phyloP scores from a whole-genome alignment of 2,888 invertebrate genomes.

The Pseudococcus longispinus region DNA sequence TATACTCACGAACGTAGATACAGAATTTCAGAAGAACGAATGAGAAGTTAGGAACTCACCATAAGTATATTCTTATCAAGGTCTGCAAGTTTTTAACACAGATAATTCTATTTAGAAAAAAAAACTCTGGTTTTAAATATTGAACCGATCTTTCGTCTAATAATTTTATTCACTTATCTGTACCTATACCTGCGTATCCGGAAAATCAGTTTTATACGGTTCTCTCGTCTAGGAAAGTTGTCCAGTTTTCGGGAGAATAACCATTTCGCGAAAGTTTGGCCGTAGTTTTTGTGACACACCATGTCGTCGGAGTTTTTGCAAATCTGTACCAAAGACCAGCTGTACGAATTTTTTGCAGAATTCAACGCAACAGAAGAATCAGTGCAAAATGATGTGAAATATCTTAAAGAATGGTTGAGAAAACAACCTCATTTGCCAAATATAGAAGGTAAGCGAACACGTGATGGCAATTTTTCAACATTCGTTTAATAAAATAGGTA shows the following conservation, averaged over 20 bases:
- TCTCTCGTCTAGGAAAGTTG: slow-evolving; percentile 29
- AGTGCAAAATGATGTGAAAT: slow-evolving; percentile 18
- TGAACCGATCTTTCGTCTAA: neutral
- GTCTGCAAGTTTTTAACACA: neutral
- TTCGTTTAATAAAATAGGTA: too few relatives aligned
- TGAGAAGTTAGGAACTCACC: neutral
- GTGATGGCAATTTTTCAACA: neutral
- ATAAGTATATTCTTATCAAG: slow-evolving; percentile 25
- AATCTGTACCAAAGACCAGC: slow-evolving; percentile 31
- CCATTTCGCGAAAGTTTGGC: neutral
- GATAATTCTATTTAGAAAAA: slow-evolving; percentile 16
- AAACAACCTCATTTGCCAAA: slow-evolving; percentile 43
- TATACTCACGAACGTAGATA: neutral
- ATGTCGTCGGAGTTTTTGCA: slow-evolving; percentile 7
- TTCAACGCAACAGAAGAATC: slow-evolving; percentile 36
- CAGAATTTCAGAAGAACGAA: neutral
- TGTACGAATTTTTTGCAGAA: slow-evolving; percentile 41
- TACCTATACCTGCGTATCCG: neutral
- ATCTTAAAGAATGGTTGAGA: slow-evolving; percentile 41
- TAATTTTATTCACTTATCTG: slow-evolving; percentile 14
- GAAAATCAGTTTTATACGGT: slow-evolving; percentile 8
- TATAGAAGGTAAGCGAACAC: slow-evolving; percentile 31
- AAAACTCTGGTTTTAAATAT: neutral
- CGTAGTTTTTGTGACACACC: neutral
- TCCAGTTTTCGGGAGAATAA: slow-evolving; percentile 4